phyloP scores from a whole-genome alignment of 2,113 vertebrate species.

The Cnemophilus loriae region DNA sequence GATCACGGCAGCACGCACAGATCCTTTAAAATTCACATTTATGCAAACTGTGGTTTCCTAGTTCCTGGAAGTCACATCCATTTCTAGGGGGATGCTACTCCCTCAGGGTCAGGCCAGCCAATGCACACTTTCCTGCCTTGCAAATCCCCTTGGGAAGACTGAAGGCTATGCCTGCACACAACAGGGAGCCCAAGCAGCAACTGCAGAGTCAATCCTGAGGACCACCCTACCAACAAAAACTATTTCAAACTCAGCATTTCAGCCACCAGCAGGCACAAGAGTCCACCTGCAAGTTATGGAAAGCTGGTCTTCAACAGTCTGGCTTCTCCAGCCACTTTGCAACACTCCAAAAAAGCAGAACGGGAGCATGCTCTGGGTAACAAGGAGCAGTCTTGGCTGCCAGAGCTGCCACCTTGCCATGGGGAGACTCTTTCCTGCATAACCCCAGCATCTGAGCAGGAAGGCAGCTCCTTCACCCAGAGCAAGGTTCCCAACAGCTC shows the following conservation, averaged over 20 bases:
- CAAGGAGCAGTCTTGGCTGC: background rate
- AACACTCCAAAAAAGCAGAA: background rate
- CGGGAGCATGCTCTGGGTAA: background rate
- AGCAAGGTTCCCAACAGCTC: background rate
- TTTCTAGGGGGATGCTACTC: background rate
- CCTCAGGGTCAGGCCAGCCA: background rate
- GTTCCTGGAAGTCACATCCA: background rate
- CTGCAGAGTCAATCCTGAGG: background rate
- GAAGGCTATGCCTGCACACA: background rate
- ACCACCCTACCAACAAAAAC: background rate
- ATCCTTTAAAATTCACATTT: background rate
- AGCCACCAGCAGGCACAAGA: background rate
- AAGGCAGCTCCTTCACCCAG: background rate
- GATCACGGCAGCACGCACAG: background rate
- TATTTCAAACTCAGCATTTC: background rate
- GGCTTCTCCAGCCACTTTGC: background rate
- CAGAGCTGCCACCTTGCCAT: background rate
- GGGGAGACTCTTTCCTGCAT: background rate
- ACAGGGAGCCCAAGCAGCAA: background rate
- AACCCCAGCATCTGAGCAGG: background rate
- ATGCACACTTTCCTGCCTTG: background rate
- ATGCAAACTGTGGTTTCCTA: background rate
- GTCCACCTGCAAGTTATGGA: background rate
- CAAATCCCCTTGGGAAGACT: background rate
- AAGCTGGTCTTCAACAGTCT: background rate